Percentiles rank a stretch among this genome's conserved stretches.
phyloP scores from a whole-genome alignment of 2,113 vertebrate species.

The Poecilia latipinna region DNA sequence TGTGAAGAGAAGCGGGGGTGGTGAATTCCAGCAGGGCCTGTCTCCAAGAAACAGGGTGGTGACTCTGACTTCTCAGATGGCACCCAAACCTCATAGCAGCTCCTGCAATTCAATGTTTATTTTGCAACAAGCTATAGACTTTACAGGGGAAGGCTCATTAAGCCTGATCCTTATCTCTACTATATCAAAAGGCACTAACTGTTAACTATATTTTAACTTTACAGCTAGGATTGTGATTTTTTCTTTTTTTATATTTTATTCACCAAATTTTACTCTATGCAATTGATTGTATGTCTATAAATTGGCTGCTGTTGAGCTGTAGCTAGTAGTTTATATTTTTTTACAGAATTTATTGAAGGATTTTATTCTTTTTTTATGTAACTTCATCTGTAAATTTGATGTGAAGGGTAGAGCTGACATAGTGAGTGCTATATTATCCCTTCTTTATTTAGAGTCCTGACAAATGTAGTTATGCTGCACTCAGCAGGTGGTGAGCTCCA shows the following conservation, averaged over 20 bases:
- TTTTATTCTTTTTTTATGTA: conserved; percentile 21
- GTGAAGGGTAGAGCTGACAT: conserved; percentile 31
- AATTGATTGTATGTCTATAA: background rate
- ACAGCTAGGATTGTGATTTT: background rate
- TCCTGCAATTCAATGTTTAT: conserved; percentile 68
- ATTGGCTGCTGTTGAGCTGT: background rate
- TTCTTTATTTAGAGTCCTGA: conserved; percentile 68
- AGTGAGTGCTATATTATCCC: conserved; percentile 19
- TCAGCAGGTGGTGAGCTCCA: conserved; percentile 57
- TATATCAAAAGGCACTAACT: conserved; percentile 44
- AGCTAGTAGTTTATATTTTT: background rate
- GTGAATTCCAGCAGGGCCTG: conserved; percentile 63
- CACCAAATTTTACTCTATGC: background rate
- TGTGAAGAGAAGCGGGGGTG: background rate
- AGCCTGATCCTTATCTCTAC: background rate
- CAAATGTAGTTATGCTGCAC: conserved; percentile 55
- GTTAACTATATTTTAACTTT: background rate
- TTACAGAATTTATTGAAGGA: background rate
- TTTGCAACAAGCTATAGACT: conserved; percentile 68
- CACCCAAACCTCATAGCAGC: conserved; percentile 72
- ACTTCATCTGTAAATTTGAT: conserved; percentile 20
- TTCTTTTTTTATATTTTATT: background rate
- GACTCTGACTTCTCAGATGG: conserved; percentile 72
- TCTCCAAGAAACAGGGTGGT: conserved; percentile 11
- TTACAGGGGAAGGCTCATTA: conserved; percentile 37